These are phyloP conservation scores for Eremobia ochroleuca DNA, from an alignment of 2,888 invertebrate species.

Conservation along the genomic window DNA sequence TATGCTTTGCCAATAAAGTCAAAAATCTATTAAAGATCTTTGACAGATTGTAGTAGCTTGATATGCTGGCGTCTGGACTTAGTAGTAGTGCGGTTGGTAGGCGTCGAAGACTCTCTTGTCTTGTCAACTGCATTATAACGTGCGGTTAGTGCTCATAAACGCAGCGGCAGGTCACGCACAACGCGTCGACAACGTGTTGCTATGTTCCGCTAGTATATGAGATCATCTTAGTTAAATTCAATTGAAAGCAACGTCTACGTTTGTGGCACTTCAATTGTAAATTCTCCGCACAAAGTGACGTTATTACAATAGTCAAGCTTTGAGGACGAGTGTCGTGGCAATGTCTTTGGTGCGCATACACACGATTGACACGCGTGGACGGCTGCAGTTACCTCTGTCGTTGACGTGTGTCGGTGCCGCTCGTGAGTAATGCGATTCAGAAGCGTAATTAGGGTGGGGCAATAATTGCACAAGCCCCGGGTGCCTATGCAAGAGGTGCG, in stretches of 20 bases:
- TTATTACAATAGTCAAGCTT: background rate
- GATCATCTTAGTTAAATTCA: background rate
- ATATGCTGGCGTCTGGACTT: background rate
- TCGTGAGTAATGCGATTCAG: background rate
- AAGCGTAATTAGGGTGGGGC: too few relatives aligned
- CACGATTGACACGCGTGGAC: too few relatives aligned
- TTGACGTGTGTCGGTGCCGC: too few relatives aligned
- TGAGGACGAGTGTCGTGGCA: background rate
- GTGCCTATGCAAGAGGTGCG: too few relatives aligned
- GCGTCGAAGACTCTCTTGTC: background rate
- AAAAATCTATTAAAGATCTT: too few relatives aligned
- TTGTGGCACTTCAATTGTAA: background rate
- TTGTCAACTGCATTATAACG: background rate
- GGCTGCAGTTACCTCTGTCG: too few relatives aligned
- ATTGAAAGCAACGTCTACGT: background rate
- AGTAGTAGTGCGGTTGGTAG: background rate
- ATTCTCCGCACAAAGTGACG: background rate
- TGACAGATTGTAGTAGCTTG: too few relatives aligned
- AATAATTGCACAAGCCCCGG: too few relatives aligned
- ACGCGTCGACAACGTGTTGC: too few relatives aligned
- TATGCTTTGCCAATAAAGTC: too few relatives aligned
- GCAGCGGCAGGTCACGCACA: too few relatives aligned
- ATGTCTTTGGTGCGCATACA: background rate
- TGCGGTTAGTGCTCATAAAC: background rate
- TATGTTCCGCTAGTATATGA: too few relatives aligned